phyloP scores from a whole-genome alignment of 2,113 vertebrate species.

The Arvicanthis niloticus region DNA sequence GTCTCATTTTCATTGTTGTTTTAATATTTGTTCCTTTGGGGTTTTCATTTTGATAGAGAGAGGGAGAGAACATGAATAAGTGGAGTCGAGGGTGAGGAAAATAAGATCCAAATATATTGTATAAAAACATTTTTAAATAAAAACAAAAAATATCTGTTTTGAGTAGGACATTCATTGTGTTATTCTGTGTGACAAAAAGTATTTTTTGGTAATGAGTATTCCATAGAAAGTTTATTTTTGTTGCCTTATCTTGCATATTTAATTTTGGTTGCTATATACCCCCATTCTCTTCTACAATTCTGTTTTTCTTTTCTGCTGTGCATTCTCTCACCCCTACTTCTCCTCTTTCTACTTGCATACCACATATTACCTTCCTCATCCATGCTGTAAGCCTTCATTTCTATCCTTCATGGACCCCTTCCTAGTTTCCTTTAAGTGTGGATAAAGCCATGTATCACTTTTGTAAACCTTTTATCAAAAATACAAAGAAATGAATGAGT shows the following conservation, averaged over 20 bases:
- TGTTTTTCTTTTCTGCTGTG: not conserved
- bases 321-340: too few species aligned
- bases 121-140: not conserved
- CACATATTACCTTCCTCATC: not conserved
- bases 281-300: not conserved
- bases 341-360: not conserved
- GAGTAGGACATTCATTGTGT: conserved; percentile 19
- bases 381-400: not conserved
- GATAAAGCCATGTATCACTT: not conserved
- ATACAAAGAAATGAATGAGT: conserved; percentile 15
- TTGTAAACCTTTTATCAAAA: conserved; percentile 53
- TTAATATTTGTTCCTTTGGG: not conserved
- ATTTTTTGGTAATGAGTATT: conserved; percentile 43
- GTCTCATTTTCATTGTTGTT: not conserved
- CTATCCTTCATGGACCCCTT: not conserved
- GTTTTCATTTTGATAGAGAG: not conserved
- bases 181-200: conserved; percentile 53
- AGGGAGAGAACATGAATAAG: not conserved
- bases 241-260: not conserved
- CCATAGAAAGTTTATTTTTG: not conserved
- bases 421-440: not conserved
- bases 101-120: not conserved
- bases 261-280: not conserved
- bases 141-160: conserved; percentile 22
- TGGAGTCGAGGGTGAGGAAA: not conserved